Conservation (phyloP, 2,888 invertebrate genomes). For the Plebejus anna region DNA sequence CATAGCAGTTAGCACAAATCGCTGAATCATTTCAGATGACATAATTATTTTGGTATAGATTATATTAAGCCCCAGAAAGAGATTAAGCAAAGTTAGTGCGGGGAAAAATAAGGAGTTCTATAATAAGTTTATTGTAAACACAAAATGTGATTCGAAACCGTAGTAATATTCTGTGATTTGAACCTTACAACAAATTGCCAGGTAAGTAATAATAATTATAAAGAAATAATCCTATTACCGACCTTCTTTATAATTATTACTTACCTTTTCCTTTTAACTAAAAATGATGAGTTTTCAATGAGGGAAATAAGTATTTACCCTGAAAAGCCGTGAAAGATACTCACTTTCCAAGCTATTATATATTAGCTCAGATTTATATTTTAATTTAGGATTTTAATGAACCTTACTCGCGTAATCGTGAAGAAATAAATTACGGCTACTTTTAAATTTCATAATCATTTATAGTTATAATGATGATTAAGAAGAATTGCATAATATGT, state of each 20-base stretch:
- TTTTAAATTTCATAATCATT: not conserved
- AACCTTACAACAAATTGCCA: not conserved
- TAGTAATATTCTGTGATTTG: too few species aligned
- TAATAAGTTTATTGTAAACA: too few species aligned
- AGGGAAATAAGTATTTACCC: not conserved
- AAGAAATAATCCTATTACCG: not conserved
- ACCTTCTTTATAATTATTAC: not conserved
- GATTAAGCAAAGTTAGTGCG: too few species aligned
- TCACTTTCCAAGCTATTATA: not conserved
- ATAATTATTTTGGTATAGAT: too few species aligned
- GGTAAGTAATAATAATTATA: too few species aligned
- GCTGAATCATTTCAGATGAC: too few species aligned
- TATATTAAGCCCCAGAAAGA: too few species aligned
- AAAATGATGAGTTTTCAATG: not conserved
- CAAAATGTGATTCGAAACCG: too few species aligned
- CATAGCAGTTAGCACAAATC: too few species aligned
- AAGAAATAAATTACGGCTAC: not conserved
- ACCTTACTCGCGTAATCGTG: not conserved
- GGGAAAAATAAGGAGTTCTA: too few species aligned
- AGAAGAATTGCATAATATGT: too few species aligned
- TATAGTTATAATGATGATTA: not conserved
- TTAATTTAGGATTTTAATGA: slow-evolving; percentile 1
- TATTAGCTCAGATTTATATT: slow-evolving; percentile 3
- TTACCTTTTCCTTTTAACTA: not conserved
- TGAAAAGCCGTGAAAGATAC: not conserved